Percentiles rank a stretch among this genome's conserved stretches.
phyloP scores from a whole-genome alignment of 2,797 vertebrate genomes.

The Takifugu rubripes region DNA sequence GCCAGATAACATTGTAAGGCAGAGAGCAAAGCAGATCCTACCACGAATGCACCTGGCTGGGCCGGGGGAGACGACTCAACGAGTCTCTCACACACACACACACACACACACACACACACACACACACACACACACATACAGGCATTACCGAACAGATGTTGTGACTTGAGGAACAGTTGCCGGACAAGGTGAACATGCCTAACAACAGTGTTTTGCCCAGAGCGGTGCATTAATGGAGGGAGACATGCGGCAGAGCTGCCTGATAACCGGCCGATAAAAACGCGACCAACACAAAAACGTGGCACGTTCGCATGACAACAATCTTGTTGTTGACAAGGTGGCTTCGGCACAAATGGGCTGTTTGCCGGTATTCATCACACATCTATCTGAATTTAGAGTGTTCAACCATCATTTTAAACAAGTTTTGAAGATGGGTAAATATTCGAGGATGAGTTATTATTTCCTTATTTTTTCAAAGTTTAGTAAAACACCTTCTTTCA shows the following conservation, averaged over 20 bases:
- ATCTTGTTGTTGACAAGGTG: neutral
- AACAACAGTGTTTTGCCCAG: slow-evolving; percentile 4
- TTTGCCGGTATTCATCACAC: neutral
- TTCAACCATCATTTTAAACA: too few relatives aligned
- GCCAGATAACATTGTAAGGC: slow-evolving; percentile 46
- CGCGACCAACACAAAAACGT: neutral
- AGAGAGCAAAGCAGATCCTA: slow-evolving; percentile 34
- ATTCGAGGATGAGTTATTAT: too few relatives aligned
- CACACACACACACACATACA: slow-evolving; percentile 10
- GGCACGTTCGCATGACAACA: too few relatives aligned
- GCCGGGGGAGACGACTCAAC: slow-evolving; percentile 17
- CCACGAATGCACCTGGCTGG: slow-evolving; percentile 47
- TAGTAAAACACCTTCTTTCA: too few relatives aligned
- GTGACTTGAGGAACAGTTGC: slow-evolving; percentile 21
- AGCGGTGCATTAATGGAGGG: slow-evolving; percentile 3
- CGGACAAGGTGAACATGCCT: slow-evolving; percentile 17
- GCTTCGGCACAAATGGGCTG: neutral
- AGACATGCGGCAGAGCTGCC: slow-evolving; percentile 4
- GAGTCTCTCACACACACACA: slow-evolving; percentile 8
- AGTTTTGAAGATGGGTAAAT: too few relatives aligned
- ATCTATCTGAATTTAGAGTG: too few relatives aligned
- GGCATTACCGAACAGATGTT: slow-evolving; percentile 39
- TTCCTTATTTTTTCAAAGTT: too few relatives aligned
- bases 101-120: slow-evolving; percentile 9
- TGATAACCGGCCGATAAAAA: slow-evolving; percentile 7